Base-by-base conservation (phyloP, 2,888 invertebrate species). In the Pachydiplax longipennis region DNA sequence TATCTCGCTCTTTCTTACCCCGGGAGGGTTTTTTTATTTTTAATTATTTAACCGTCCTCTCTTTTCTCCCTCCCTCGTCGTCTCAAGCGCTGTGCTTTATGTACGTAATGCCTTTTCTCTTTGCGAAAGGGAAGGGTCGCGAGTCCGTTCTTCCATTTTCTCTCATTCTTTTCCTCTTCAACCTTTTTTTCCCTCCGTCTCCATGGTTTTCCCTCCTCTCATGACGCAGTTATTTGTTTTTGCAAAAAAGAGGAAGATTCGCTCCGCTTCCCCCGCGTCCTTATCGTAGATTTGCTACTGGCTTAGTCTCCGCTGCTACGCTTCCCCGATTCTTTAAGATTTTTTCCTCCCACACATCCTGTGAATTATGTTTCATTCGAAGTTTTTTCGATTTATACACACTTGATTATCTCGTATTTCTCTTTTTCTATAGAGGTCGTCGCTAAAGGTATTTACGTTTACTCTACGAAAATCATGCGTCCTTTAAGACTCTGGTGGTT, bases 71-170 rank as follows among this genome's bases (percentile, higher is more conserved):
- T n/a, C 53, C 35, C 37, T 35, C 53, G 35, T 53, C 83, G 53
- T n/a, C 87, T 87, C 87, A 87, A 87, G 58, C 87, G 87, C 61
- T 37, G 65, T 61, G 87, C 87, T 87, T 87, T 87, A 87, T 83
- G 83, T 58, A 61, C 58, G 83, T 58, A 87, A 61, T 87, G 87
- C 58, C 61, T 87, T 61, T 48, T 31, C 61, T 37, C 61, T 25
- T 73, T 12, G 25, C 73, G 13, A 37, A 22, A 31, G 8, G 58
- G 83, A 35, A 83, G 87, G 87, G 87, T 87, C 87, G 61, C 87
- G 87, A 37, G 37, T 61, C 87, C 87, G 37, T 61, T 37, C 87
- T 58, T 61, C 53, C 58, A 37, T 37, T 87, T 37, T 61, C 87
- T 87, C 87, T 87, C 61, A 87, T 37, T 65, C 87, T 22, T 61